A percentile compares a stretch with the other conserved stretches of the same genome.
phyloP scores from a whole-genome alignment of 2,113 vertebrate species.

The Grus americana region DNA sequence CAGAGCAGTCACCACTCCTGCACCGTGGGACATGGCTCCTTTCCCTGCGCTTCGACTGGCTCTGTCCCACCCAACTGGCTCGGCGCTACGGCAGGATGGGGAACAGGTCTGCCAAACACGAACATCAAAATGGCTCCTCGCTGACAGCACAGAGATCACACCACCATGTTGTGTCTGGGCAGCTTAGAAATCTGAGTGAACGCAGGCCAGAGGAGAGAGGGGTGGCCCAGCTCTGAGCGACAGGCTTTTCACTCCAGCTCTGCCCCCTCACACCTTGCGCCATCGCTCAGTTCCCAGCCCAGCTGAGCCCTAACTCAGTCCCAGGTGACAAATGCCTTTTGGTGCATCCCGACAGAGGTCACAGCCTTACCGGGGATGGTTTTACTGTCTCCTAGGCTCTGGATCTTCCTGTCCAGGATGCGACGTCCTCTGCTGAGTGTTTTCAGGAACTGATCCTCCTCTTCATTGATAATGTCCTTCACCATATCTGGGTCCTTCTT shows the following conservation, averaged over 20 bases:
- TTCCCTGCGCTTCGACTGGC: neutral
- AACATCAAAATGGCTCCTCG: neutral
- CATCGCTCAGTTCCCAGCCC: neutral
- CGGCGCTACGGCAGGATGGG: neutral
- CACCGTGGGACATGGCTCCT: neutral
- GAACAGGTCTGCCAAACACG: neutral
- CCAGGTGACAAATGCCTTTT: neutral
- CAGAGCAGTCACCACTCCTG: neutral
- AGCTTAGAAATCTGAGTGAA: neutral
- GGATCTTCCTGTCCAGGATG: slow-evolving; percentile 95
- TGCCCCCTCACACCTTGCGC: neutral
- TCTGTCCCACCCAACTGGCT: neutral
- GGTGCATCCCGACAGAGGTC: neutral
- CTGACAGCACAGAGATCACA: neutral
- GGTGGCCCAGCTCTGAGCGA: neutral
- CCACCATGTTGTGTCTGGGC: too few relatives aligned
- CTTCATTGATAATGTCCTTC: slow-evolving; percentile 97
- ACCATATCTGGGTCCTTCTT: slow-evolving; percentile 97
- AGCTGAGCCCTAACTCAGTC: neutral
- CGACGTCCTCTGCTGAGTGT: slow-evolving; percentile 95
- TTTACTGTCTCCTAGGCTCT: slow-evolving; percentile 87
- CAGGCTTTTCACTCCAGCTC: neutral
- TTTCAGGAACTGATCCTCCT: slow-evolving; percentile 95
- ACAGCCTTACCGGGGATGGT: slow-evolving; percentile 86
- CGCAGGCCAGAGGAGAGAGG: neutral